Base-by-base conservation (phyloP, 2,888 invertebrate genomes). In the Seira sanloemensis region DNA sequence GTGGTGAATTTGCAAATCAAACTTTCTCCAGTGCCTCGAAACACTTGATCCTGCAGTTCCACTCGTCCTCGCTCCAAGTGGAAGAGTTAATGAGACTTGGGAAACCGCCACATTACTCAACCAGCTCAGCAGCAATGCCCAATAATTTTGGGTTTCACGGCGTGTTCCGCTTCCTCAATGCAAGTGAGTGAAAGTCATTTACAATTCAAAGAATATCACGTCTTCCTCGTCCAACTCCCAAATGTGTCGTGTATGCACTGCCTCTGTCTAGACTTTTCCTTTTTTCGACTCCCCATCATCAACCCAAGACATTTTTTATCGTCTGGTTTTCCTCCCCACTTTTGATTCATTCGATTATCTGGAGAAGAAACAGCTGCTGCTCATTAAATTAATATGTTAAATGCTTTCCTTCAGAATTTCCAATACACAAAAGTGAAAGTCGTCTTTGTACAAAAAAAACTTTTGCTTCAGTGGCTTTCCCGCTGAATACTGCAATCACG, bases 1-100 rank as follows among this genome's bases (percentile, higher is more conserved):
- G 96, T 90, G 96, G 96, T 7, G 94, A 95, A 90, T 88, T 89
- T 71, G 93, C 94, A 67, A 95, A 95, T 27, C 94, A 94, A 84
- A 94, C 94, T 12, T 92, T 95, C 78, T 96, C 95, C 92, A 96
- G 95, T 19, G 95, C 95, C 12, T 94, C 95, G 26, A 94, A 95
- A 0, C 94, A 94, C 1, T 92, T 96, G 27, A 94, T 96, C 27
- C 92, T 96, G 88, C 95, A 96, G 91, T 94, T 96, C 90, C 96
- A 96, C 90, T 92, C 93, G 2, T 91, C 86, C 21, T 67, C 75
- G 7, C 67, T 73, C 25, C 19, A 78, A 5, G 25, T 84, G 9
- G 79, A 85, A 9, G 85, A 85, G 24, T 46, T 82, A 37, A n/a
- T 78, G 24, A 78, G 9, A 25, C 65, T 77, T 46, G 50, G 66